These are phyloP conservation scores for Nannoperca obscura DNA, from an alignment of 2,797 vertebrate genomes.

Conservation along the genomic window DNA sequence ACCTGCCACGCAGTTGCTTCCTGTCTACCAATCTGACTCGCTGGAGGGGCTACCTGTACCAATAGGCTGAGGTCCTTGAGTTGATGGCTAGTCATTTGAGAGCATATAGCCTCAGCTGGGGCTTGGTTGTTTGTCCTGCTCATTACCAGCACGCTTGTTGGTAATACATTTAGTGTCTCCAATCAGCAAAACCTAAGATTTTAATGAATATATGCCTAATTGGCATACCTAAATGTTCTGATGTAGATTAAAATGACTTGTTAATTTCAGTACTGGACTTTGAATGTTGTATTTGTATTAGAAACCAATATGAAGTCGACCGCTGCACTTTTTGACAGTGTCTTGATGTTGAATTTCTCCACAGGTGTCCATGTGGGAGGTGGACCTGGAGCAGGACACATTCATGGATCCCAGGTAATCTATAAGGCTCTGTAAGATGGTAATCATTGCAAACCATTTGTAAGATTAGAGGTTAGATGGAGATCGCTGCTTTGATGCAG, in stretches of 20 bases:
- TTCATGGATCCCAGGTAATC: constrained; percentile 93
- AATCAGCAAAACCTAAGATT: not conserved
- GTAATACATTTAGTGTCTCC: constrained; percentile 7
- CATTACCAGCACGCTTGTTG: constrained; percentile 11
- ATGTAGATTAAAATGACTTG: not conserved
- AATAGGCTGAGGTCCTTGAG: constrained; percentile 71
- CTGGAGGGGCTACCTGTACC: constrained; percentile 87
- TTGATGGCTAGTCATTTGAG: constrained; percentile 31
- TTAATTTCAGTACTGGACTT: not conserved
- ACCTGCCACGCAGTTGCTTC: constrained; percentile 86
- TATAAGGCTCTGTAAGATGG: not conserved
- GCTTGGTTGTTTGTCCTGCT: constrained; percentile 22
- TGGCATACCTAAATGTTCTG: constrained; percentile 25
- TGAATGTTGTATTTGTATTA: constrained; percentile 17
- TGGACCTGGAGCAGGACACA: constrained; percentile 86
- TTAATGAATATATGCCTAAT: not conserved
- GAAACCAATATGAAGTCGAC: constrained; percentile 7
- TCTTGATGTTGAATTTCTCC: constrained; percentile 56
- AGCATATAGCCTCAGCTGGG: constrained; percentile 39
- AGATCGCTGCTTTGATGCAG: not conserved
- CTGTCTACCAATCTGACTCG: constrained; percentile 86
- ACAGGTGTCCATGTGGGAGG: constrained; percentile 90
- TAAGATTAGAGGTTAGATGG: constrained; percentile 2
- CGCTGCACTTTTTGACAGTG: constrained; percentile 23
- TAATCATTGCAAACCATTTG: not conserved